Evolutionary conservation across 2,113 vertebrate species (phyloP).

Genomic region (Chamaea fasciata): DNA sequence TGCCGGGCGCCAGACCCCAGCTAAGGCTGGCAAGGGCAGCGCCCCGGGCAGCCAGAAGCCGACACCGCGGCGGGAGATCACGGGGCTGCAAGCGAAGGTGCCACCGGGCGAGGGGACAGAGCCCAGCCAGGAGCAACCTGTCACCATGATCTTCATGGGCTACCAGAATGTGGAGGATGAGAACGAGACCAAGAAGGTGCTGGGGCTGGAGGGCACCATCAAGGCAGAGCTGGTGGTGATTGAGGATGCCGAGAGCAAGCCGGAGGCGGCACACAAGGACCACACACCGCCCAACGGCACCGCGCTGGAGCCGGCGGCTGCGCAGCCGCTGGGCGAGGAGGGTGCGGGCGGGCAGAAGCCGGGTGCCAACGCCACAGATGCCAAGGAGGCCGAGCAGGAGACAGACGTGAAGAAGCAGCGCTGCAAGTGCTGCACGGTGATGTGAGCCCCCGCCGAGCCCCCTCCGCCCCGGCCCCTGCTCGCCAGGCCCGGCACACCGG

Average conservation of each 20-base stretch:
- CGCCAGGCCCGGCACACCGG: neutral
- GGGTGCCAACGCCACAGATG: constrained; percentile 31
- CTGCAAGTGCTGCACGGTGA: constrained; percentile 91
- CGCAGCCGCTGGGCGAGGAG: constrained; percentile 45
- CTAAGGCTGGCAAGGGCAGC: neutral
- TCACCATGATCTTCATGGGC: constrained; percentile 98
- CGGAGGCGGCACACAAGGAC: constrained; percentile 51
- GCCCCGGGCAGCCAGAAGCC: constrained; percentile 6
- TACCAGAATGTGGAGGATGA: constrained; percentile 94
- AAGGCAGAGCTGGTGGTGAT: constrained; percentile 92
- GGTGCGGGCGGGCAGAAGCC: constrained; percentile 53
- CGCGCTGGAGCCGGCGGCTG: constrained; percentile 50
- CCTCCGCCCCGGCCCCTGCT: neutral
- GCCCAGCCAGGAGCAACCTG: constrained; percentile 79
- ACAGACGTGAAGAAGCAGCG: constrained; percentile 85
- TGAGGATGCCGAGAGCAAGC: constrained; percentile 74
- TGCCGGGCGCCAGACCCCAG: neutral
- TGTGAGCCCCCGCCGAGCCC: constrained; percentile 75
- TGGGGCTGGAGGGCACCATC: constrained; percentile 87
- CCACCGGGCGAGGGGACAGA: constrained; percentile 14
- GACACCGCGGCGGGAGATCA: constrained; percentile 77
- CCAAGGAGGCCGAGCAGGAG: constrained; percentile 65
- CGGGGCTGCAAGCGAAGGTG: constrained; percentile 70
- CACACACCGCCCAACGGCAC: constrained; percentile 79
- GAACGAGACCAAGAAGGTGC: constrained; percentile 86